Base-by-base conservation (phyloP, 1,140 invertebrate genomes). In the Lasioglossum albipes region DNA sequence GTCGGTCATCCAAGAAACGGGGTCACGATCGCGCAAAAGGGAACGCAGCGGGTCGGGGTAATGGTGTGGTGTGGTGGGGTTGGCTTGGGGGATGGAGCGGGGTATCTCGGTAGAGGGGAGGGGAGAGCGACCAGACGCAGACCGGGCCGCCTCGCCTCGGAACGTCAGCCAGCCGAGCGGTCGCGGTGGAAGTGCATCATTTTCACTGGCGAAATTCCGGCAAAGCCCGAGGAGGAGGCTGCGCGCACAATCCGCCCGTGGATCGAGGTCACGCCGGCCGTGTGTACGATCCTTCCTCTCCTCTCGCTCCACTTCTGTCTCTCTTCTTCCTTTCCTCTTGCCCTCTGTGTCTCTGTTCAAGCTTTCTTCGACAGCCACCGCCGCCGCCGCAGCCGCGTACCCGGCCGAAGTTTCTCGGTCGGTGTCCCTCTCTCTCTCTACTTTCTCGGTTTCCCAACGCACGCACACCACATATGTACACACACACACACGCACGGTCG, bases 1-100 rank as follows among this genome's bases (percentile, higher is more conserved):
- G 87, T 91, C 90, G 91, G 91, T 91, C 91, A 91, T 90, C 86
- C 89, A 87, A 86, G 84, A 92, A 92, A 92, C 89, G 90, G 87
- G 91, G 91, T 91, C 90, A 92, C 88, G 91, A 92, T 91, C 90
- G 91, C 90, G 88, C 88, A 91, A 92, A 92, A 92, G 89, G 89
- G 91, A 92, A 91, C 91, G 89, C 81, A 74, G 76, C 86, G 61
- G 20, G 79, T 36, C 31, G 49, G 74, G n/a, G 27, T 16, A 65
- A 41, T 54, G 36, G 76, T 66, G 69, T 20, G 77, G 74, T 66
- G 67, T n/a, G 59, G 36, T 27, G 27, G 27, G n/a, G n/a, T n/a
- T 1, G 31, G 31, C 31, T 1, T 4, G 4, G 31, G 31, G 31
- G 31, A 4, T 36, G 31, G 36, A 5, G 36, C 1, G 36, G 36